A percentile compares a stretch with the other conserved stretches of the same genome.
phyloP scores from a whole-genome alignment of 2,113 vertebrate genomes.

The Lasiurus cinereus region DNA sequence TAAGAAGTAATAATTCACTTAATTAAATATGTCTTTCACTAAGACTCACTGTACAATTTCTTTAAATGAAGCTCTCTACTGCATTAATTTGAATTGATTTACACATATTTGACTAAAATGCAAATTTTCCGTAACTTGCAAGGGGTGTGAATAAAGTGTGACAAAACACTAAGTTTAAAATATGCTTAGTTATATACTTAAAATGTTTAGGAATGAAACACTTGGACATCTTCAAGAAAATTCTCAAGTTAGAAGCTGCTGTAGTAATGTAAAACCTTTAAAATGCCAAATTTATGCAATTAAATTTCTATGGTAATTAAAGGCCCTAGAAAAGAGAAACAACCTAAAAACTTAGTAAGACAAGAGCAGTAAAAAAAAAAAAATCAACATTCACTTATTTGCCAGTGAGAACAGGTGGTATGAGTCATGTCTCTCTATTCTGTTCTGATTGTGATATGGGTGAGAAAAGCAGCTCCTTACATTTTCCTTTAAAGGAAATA shows the following conservation, averaged over 20 bases:
- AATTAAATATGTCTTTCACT: conserved; percentile 28
- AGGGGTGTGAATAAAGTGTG: conserved; percentile 64
- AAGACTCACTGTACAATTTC: conserved; percentile 3
- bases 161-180: conserved; percentile 69
- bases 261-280: background rate
- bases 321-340: background rate
- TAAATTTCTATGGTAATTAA: conserved; percentile 52
- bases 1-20: conserved; percentile 53
- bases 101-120: conserved; percentile 75
- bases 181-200: conserved; percentile 51
- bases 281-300: conserved; percentile 33
- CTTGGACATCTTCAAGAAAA: conserved; percentile 44
- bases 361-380: background rate
- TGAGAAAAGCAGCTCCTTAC: background rate
- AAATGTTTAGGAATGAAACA: conserved; percentile 68
- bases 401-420: background rate
- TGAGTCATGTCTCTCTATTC: background rate
- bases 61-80: conserved; percentile 68
- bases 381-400: conserved; percentile 17
- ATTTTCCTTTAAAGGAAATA: background rate
- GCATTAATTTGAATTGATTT: conserved; percentile 80
- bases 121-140: conserved; percentile 56
- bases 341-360: background rate
- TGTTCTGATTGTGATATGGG: background rate
- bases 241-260: conserved; percentile 1